A percentile compares a stretch with the other conserved stretches of the same genome.
These are phyloP conservation scores for Plagodis dolabraria DNA, from an alignment of 2,888 invertebrate genomes.

Conservation along the genomic window DNA sequence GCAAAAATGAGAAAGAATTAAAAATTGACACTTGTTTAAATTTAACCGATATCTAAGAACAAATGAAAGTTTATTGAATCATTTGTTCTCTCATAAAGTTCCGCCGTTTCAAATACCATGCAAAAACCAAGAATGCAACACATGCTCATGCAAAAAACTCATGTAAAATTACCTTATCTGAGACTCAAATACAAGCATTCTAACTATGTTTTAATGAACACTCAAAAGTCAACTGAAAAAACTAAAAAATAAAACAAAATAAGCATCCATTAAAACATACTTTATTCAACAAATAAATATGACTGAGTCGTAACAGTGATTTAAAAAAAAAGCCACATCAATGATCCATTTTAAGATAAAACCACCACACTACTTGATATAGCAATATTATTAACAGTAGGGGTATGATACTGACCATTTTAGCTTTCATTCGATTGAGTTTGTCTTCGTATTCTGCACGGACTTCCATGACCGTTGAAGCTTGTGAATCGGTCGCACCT, in stretches of 20 bases:
- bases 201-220: constrained; percentile 19
- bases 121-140: constrained; percentile 25
- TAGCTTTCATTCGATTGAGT: constrained; percentile 90
- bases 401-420: constrained; percentile 89
- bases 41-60: too few relatives aligned
- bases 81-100: background rate
- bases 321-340: constrained; percentile 48
- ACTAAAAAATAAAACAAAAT: constrained; percentile 72
- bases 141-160: constrained; percentile 49
- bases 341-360: constrained; percentile 70
- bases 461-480: constrained; percentile 79
- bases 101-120: constrained; percentile 16
- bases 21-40: too few relatives aligned
- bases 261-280: constrained; percentile 64
- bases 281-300: constrained; percentile 63
- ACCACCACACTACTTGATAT: constrained; percentile 82
- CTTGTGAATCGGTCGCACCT: constrained; percentile 56
- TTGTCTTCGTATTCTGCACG: constrained; percentile 89
- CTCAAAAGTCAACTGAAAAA: constrained; percentile 51
- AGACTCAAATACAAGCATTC: constrained; percentile 38
- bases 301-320: constrained; percentile 56
- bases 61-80: background rate
- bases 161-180: constrained; percentile 66
- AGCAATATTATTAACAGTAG: constrained; percentile 75
- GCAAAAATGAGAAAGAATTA: too few relatives aligned